These are phyloP conservation scores for Clitarchus hookeri DNA, from an alignment of 2,888 invertebrate species.

Conservation along the genomic window DNA sequence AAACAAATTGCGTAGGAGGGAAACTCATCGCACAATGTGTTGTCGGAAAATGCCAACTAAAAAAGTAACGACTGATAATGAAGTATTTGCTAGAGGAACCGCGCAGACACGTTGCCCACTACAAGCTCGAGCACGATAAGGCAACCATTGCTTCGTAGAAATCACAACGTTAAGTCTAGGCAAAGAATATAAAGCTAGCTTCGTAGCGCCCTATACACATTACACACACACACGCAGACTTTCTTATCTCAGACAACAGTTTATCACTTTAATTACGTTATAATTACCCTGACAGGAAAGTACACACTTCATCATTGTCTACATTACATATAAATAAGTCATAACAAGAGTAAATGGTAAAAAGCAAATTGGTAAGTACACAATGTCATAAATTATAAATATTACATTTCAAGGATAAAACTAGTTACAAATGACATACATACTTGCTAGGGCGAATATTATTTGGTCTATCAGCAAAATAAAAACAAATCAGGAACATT, in stretches of 20 bases:
- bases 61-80: no score
- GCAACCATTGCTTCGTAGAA: slow-evolving; percentile 33
- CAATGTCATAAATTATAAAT: background rate
- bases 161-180: slow-evolving; percentile 28
- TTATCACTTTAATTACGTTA: slow-evolving; percentile 19
- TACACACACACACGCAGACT: slow-evolving; percentile 22
- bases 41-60: no score
- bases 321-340: background rate
- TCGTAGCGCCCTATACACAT: slow-evolving; percentile 30
- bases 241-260: background rate
- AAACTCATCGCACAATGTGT: no score
- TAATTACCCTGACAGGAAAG: slow-evolving; percentile 24
- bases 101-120: slow-evolving; percentile 30
- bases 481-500: slow-evolving; percentile 18
- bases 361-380: background rate
- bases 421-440: background rate
- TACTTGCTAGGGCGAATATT: background rate
- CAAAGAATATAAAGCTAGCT: slow-evolving; percentile 31
- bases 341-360: background rate
- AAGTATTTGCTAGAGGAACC: no score
- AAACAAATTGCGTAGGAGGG: no score
- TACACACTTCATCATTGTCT: background rate
- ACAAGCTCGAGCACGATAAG: slow-evolving; percentile 40
- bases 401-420: background rate
- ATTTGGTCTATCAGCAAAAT: background rate